Conservation (phyloP, 1,140 invertebrate species). For the Zophobas atratus region DNA sequence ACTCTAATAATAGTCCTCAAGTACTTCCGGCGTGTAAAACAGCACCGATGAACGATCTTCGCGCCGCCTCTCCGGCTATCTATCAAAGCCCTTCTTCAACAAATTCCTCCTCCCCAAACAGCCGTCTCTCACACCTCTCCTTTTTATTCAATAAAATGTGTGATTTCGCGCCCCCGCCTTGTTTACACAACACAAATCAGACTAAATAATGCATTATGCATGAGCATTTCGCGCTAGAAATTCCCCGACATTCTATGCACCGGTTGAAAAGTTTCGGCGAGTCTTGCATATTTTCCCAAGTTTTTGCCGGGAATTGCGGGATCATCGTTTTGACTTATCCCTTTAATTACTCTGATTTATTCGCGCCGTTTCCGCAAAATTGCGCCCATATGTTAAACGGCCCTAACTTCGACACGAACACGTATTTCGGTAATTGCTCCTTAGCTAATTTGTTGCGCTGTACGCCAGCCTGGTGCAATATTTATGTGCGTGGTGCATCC, state of each 20-base stretch:
- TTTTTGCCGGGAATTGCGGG: background rate
- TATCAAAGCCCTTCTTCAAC: no score
- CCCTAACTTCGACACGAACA: constrained; percentile 26
- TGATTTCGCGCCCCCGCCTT: background rate
- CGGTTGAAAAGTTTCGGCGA: background rate
- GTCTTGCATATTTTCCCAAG: background rate
- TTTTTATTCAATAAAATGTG: background rate
- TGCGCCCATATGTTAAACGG: constrained; percentile 30
- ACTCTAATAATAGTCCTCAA: no score
- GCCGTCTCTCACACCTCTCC: no score
- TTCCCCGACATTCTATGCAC: background rate
- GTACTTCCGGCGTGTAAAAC: no score
- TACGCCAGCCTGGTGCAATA: background rate
- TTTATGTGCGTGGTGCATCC: constrained; percentile 29
- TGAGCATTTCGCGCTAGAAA: background rate
- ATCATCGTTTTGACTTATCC: constrained; percentile 26
- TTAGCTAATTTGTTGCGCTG: constrained; percentile 28
- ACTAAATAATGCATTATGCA: constrained; percentile 14
- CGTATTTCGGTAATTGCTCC: constrained; percentile 40
- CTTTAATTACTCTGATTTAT: constrained; percentile 37
- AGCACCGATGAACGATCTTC: no score
- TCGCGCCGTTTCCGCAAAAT: background rate
- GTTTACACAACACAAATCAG: constrained; percentile 16
- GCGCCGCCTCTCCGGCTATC: no score
- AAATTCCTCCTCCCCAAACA: no score